phyloP scores from a whole-genome alignment of 2,888 invertebrate species.

The Mellilla xanthometata region DNA sequence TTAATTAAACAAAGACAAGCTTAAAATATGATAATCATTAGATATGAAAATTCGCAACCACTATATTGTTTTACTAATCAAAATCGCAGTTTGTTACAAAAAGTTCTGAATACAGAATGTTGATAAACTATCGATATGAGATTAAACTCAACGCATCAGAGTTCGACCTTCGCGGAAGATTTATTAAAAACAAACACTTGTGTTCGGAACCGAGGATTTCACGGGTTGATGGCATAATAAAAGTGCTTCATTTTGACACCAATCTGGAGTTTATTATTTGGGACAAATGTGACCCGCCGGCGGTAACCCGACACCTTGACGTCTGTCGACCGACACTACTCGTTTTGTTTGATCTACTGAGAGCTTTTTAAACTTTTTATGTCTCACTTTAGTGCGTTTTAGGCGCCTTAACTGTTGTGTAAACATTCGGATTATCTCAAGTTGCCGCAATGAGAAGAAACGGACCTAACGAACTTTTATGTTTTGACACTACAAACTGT shows the following conservation, averaged over 20 bases:
- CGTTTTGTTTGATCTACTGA: constrained; percentile 81
- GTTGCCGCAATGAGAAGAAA: constrained; percentile 32
- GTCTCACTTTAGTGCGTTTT: constrained; percentile 75
- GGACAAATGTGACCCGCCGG: constrained; percentile 76
- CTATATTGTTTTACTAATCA: constrained; percentile 44
- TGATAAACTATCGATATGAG: constrained; percentile 44
- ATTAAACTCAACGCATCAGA: constrained; percentile 53
- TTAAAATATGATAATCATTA: too few relatives aligned
- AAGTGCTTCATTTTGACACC: constrained; percentile 77
- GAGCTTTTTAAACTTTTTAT: constrained; percentile 82
- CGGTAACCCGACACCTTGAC: constrained; percentile 69
- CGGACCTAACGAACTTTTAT: constrained; percentile 38
- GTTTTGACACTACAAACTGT: constrained; percentile 30
- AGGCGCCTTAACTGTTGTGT: constrained; percentile 76
- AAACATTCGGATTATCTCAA: constrained; percentile 69
- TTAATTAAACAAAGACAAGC: too few relatives aligned
- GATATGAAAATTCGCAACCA: constrained; percentile 54
- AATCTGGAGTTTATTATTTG: constrained; percentile 80
- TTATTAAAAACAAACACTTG: constrained; percentile 70
- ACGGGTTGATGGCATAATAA: constrained; percentile 77
- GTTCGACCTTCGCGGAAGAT: constrained; percentile 64
- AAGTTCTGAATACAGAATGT: constrained; percentile 32
- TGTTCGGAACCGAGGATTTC: constrained; percentile 54
- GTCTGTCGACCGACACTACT: constrained; percentile 72
- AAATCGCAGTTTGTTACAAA: constrained; percentile 44